Evolutionary conservation across 2,888 invertebrate species (phyloP).

Genomic region (Platycheirus albimanus): DNA sequence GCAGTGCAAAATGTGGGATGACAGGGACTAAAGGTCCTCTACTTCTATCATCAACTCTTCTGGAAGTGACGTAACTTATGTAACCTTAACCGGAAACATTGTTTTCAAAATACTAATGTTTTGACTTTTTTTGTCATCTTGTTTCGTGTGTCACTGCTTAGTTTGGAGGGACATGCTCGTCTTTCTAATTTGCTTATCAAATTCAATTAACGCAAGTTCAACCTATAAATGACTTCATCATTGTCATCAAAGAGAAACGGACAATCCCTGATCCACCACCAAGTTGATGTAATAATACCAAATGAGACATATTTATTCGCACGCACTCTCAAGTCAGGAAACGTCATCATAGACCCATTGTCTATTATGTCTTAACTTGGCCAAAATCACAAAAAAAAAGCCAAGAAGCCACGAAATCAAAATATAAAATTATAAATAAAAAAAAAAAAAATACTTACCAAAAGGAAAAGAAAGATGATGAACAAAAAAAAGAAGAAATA

Average conservation of each 20-base stretch:
- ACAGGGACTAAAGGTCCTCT: too few species aligned
- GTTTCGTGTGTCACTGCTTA: too few species aligned
- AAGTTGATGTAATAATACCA: neutral
- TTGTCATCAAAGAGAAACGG: neutral
- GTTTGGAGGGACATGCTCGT: too few species aligned
- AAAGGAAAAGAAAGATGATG: neutral
- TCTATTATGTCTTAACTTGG: neutral
- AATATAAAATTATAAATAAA: conserved; percentile 23
- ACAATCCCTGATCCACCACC: neutral
- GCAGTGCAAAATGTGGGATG: too few species aligned
- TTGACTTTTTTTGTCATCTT: too few species aligned
- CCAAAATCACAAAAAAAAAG: neutral
- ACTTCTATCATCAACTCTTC: too few species aligned
- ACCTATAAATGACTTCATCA: neutral
- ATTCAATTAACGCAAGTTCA: too few species aligned
- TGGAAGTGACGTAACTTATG: too few species aligned
- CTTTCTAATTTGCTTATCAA: too few species aligned
- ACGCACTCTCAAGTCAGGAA: neutral
- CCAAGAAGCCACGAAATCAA: conserved; percentile 32
- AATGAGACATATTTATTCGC: neutral
- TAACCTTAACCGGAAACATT: too few species aligned
- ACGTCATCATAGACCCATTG: neutral
- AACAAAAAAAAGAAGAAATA: too few species aligned
- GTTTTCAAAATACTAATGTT: too few species aligned
- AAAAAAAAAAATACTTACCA: conserved; percentile 43